Base-by-base conservation (phyloP, 2,113 vertebrate species). In the Willisornis vidua region DNA sequence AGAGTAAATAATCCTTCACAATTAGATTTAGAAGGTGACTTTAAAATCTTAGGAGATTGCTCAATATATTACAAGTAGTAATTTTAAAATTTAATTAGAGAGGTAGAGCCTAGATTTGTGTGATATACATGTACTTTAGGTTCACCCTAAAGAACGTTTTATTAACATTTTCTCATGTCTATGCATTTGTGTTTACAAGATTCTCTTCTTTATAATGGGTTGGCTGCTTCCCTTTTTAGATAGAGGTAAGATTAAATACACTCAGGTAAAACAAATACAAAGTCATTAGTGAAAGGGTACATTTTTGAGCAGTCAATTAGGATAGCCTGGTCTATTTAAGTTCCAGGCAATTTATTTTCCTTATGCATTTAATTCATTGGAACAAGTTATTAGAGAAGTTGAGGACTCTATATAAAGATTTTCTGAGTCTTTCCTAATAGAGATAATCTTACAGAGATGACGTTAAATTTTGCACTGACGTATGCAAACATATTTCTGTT, bases 21-120 rank as follows among this genome's bases (percentile, higher is more conserved):
- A 90, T 74, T 68, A 92, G 68, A 90, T 86, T 86, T 86, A 93
- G 72, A 87, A 96, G 86, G 85, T 96, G 86, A 96, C 80, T 92
- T 96, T 73, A 93, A 88, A 96, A 77, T 90, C 82, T 85, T 77
- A 70, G 43, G 49, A 74, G 74, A 95, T 82, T 95, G 43, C 19
- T 31, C 48, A 87, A 78, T 92, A 58, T 43, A 89, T 89, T 91
- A 89, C 94, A 88, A 66, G 24, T 31, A 91, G 70, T 62, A 49
- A 65, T 89, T 93, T 8, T 82, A 93, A 89, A 87, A 76, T 8
- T 85, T 90, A 96, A 85, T 97, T 94, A 93, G 46, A 59, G 58
- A 87, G 7, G 12, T 59, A 84, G 43, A 90, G 20, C n/a, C 31
- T 94, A 16, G 19, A 73, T 95, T 88, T 63, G 25, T 67, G 33